Conservation (phyloP, 2,888 invertebrate species). For the Oxyscelio sp. region DNA sequence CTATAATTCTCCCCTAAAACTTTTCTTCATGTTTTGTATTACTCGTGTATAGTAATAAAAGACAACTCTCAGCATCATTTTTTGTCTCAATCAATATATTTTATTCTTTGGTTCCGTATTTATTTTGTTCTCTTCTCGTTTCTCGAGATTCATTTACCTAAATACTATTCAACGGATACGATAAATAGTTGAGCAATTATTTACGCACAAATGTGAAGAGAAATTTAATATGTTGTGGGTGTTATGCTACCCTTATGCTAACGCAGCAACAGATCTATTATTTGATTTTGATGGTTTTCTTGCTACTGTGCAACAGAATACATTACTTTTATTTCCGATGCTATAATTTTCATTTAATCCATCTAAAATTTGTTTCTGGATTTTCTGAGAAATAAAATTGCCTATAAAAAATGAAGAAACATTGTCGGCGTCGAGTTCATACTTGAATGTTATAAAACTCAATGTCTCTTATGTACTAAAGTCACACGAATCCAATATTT, state of each 20-base stretch:
- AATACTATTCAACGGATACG: conserved; percentile 50
- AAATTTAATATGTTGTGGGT: conserved; percentile 41
- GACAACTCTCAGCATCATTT: too few species aligned
- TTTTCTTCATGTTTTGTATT: too few species aligned
- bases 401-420: conserved; percentile 15
- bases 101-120: conserved; percentile 54
- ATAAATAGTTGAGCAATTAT: conserved; percentile 55
- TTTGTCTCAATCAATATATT: too few species aligned
- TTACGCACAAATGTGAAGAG: conserved; percentile 36
- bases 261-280: conserved; percentile 1
- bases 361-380: conserved; percentile 19
- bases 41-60: too few species aligned
- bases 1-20: too few species aligned
- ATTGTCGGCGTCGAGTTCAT: background rate
- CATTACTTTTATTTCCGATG: conserved; percentile 11
- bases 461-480: background rate
- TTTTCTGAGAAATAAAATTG: background rate
- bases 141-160: conserved; percentile 43
- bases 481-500: conserved; percentile 32
- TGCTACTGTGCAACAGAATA: too few species aligned
- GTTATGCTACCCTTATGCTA: conserved; percentile 20
- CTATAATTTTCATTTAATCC: conserved; percentile 41
- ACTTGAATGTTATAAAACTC: conserved; percentile 7
- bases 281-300: too few species aligned
- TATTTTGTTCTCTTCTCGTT: conserved; percentile 44